Evolutionary conservation across 2,797 vertebrate species (phyloP).

Genomic region (Galaxias olidus): DNA sequence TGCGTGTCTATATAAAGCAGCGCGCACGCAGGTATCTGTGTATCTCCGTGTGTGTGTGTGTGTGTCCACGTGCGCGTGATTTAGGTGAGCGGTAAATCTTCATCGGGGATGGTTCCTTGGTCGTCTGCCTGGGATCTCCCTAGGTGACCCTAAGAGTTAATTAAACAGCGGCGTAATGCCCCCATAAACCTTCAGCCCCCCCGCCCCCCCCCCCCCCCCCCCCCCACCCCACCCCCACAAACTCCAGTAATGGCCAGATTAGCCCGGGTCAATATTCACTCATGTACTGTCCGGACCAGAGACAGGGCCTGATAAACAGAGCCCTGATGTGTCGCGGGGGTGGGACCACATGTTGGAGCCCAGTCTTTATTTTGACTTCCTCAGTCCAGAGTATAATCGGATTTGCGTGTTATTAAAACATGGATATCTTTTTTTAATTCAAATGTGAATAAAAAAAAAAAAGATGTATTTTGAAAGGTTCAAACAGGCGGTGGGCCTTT

Average conservation of each 20-base stretch:
- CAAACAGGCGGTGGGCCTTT: too few species aligned
- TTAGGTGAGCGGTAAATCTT: conserved; percentile 63
- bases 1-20: neutral
- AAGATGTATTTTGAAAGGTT: too few species aligned
- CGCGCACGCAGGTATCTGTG: neutral
- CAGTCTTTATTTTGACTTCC: too few species aligned
- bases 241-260: conserved; percentile 76
- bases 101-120: conserved; percentile 44
- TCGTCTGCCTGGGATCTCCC: conserved; percentile 62
- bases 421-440: too few species aligned
- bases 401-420: too few species aligned
- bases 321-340: too few species aligned
- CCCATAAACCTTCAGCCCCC: conserved; percentile 72
- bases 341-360: too few species aligned
- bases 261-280: conserved; percentile 69
- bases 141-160: conserved; percentile 68
- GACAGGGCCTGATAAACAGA: conserved; percentile 16
- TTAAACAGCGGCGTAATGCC: conserved; percentile 63
- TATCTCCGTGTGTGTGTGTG: conserved; percentile 7
- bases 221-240: conserved; percentile 51
- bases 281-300: conserved; percentile 7
- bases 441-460: too few species aligned
- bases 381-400: too few species aligned
- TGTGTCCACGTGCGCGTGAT: conserved; percentile 26
- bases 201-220: conserved; percentile 55